Base-by-base conservation (phyloP, 2,797 vertebrate species). In the Manis pentadactyla region DNA sequence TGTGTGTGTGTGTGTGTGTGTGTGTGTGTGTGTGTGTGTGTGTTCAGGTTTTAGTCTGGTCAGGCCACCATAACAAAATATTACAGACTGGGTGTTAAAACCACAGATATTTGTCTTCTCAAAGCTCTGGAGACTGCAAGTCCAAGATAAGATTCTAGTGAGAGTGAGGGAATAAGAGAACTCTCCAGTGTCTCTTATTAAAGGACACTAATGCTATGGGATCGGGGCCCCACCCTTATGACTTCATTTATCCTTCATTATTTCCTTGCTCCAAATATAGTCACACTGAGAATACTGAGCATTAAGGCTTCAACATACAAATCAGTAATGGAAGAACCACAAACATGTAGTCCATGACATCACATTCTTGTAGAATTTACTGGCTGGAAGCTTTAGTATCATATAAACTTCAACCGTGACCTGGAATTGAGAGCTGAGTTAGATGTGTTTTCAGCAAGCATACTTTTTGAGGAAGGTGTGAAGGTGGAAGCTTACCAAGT, bases 221-320 rank as follows among this genome's bases (percentile, higher is more conserved):
- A 53, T 63, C 14, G 39, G 4, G 27, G 11, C 9, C 10, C 23
- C 5, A 34, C 8, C 1, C 23, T 27, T 64, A 21, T 15, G 21
- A 61, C 21, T 7, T 55, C 59, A 51, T 7, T 51, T 53, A 84
- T 19, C 1, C 29, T 63, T 8, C 21, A 51, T 84, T 4, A n/a
- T 37, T 42, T 49, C 14, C 1, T 88, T 71, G 63, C 4, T 85
- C 18, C 2, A 81, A 84, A 63, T 31, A 29, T 15, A 66, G 29
- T 0, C 23, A 61, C 31, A 19, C 0, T 6, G 4, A 27, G 15
- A 27, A 0, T 46, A 19, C 0, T 8, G 4, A 21, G 15, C 27
- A 0, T 57, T 46, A 64, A 5, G 31, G 6, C 51, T 87, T 51
- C 31, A 59, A 37, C 23, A 34, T 31, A 15, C 1, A 10, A 49